phyloP scores from a whole-genome alignment of 2,888 invertebrate species.

The Allygus modestus region DNA sequence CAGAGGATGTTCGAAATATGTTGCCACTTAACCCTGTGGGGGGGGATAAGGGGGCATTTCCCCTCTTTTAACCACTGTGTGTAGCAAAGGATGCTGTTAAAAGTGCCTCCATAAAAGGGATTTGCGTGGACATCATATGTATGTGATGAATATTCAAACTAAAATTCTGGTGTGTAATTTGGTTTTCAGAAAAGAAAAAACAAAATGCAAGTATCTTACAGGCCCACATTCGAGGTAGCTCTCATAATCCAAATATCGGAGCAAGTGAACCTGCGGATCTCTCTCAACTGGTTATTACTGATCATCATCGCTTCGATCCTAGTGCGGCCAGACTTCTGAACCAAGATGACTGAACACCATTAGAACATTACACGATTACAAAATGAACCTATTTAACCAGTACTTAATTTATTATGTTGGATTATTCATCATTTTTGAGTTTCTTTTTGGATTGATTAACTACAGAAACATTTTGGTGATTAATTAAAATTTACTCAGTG shows the following conservation, averaged over 20 bases:
- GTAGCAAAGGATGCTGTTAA: too few species aligned
- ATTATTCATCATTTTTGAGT: constrained; percentile 1
- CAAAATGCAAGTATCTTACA: constrained; percentile 48
- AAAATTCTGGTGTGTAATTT: too few species aligned
- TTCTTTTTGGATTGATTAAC: not conserved
- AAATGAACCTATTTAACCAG: not conserved
- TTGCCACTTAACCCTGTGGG: too few species aligned
- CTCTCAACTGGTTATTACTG: constrained; percentile 22
- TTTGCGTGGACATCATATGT: too few species aligned
- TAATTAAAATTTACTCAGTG: too few species aligned
- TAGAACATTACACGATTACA: not conserved
- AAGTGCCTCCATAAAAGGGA: too few species aligned
- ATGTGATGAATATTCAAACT: too few species aligned
- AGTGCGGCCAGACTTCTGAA: not conserved
- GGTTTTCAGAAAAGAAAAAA: not conserved
- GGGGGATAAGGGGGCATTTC: too few species aligned
- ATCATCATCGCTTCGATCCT: constrained; percentile 18
- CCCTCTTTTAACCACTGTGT: too few species aligned
- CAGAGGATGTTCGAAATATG: too few species aligned
- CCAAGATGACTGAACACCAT: not conserved
- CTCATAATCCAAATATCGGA: constrained; percentile 24
- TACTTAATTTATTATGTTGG: constrained; percentile 5
- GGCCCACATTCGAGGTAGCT: constrained; percentile 11
- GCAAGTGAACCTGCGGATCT: constrained; percentile 6
- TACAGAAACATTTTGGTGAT: too few species aligned